Conservation (phyloP, 2,888 invertebrate species). For the Lasiommata megera region DNA sequence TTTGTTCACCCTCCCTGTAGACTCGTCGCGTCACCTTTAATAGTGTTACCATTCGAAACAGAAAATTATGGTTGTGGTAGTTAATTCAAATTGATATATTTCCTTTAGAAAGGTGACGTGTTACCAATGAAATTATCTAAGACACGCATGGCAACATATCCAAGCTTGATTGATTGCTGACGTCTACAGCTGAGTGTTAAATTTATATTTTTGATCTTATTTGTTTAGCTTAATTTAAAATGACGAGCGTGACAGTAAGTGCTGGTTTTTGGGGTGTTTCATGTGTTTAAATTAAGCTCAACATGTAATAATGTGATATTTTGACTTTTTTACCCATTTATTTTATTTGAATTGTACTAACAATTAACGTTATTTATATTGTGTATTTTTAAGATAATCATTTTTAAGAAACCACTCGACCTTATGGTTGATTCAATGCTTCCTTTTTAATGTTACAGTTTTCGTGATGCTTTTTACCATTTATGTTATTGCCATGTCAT, state of each 20-base stretch:
- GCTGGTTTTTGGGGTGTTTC: constrained; percentile 47
- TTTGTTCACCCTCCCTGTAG: constrained; percentile 43
- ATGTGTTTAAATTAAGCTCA: constrained; percentile 76
- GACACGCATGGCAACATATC: constrained; percentile 15
- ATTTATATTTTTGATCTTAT: constrained; percentile 53
- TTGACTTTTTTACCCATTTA: constrained; percentile 72
- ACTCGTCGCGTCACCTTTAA: constrained; percentile 49
- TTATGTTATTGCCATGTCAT: constrained; percentile 63
- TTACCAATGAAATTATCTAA: constrained; percentile 41
- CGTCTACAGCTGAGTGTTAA: constrained; percentile 35
- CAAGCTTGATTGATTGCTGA: constrained; percentile 16
- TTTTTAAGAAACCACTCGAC: constrained; percentile 48
- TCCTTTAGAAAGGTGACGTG: constrained; percentile 64
- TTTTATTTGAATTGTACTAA: constrained; percentile 61
- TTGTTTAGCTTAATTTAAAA: constrained; percentile 80
- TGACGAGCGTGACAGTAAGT: constrained; percentile 36
- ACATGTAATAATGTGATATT: constrained; percentile 81
- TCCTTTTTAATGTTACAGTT: constrained; percentile 70
- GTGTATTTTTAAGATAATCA: constrained; percentile 48
- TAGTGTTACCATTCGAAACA: constrained; percentile 69
- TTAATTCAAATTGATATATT: constrained; percentile 76
- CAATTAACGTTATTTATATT: constrained; percentile 59
- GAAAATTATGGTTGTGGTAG: constrained; percentile 80
- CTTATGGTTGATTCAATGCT: constrained; percentile 61
- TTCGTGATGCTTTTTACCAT: constrained; percentile 64